Evolutionary conservation across 2,797 vertebrate genomes (phyloP), one percentile per base, ranked within the genome.

Genomic region (Pseudomugil gertrudae): DNA sequence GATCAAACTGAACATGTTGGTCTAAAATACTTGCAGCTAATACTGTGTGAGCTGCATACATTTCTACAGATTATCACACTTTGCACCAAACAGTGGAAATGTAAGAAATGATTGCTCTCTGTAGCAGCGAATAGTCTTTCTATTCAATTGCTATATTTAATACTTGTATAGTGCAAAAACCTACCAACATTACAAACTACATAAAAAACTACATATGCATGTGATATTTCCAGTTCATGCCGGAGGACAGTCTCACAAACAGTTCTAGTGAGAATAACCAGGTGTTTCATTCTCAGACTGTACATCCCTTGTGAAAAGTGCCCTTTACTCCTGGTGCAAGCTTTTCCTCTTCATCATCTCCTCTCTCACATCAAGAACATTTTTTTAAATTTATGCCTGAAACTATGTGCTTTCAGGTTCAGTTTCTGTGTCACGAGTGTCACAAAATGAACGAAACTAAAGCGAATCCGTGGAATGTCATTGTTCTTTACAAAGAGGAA

Each of bases 161-260:
- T 79, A 77, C 68, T 81, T 81, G 72, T 65, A 84, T 88, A 90
- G 90, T 91, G 90, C 92, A 90, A 92, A 90, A 77, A 80, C 79
- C 81, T 57, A 89, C 74, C 84, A 87, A 78, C 80, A 76, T 81
- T 80, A 86, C 67, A 62, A 75, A 81, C 87, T 78, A 88, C 78
- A 84, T 79, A 73, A 87, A 76, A 74, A 74, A 74, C 65, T 61
- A 83, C 56, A 87, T 80, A 87, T 78, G 77, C 52, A 75, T 69
- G 72, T 57, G 77, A 87, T 63, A 67, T 86, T 93, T 94, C 93
- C 93, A 94, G 92, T 94, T 86, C 81, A 85, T 79, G 84, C 71
- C 80, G 72, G 81, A 87, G 79, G 85, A 88, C 86, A 84, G 73
- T 77, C 85, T 88, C 85, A 89, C 79, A 88, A 84, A 89, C 66